These are phyloP conservation scores for Falco columbarius DNA, from an alignment of 2,797 vertebrate species.

Conservation along the genomic window DNA sequence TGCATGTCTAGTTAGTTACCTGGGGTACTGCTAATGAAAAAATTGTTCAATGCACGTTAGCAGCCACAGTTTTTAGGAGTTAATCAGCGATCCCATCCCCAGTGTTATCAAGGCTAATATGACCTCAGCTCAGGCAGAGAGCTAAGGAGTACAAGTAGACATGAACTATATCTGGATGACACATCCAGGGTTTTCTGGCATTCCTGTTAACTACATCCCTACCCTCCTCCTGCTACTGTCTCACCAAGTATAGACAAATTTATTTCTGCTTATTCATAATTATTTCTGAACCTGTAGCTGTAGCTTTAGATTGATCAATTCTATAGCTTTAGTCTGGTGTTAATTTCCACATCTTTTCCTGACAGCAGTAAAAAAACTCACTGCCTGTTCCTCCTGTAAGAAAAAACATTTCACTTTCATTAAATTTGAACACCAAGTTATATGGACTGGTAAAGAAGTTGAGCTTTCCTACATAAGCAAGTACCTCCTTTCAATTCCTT, in stretches of 20 bases:
- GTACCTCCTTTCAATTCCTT: not conserved
- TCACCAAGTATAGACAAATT: not conserved
- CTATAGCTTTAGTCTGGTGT: not conserved
- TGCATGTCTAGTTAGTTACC: not conserved
- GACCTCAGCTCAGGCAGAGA: not conserved
- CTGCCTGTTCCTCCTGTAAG: not conserved
- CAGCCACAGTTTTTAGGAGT: not conserved
- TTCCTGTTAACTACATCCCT: fast-evolving
- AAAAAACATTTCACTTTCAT: not conserved
- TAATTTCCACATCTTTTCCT: not conserved
- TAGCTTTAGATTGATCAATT: not conserved
- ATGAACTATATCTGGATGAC: not conserved
- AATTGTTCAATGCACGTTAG: not conserved
- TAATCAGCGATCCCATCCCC: not conserved
- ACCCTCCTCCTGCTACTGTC: not conserved
- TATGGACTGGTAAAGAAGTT: not conserved
- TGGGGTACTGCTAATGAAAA: not conserved
- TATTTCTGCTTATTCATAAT: not conserved
- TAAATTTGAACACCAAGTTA: not conserved
- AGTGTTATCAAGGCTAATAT: not conserved
- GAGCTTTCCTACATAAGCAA: not conserved
- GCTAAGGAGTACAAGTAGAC: not conserved
- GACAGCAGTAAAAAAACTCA: not conserved
- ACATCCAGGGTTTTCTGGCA: not conserved
- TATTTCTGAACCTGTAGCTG: not conserved